Conservation (phyloP, 2,797 vertebrate genomes). For the Spinus pinus region DNA sequence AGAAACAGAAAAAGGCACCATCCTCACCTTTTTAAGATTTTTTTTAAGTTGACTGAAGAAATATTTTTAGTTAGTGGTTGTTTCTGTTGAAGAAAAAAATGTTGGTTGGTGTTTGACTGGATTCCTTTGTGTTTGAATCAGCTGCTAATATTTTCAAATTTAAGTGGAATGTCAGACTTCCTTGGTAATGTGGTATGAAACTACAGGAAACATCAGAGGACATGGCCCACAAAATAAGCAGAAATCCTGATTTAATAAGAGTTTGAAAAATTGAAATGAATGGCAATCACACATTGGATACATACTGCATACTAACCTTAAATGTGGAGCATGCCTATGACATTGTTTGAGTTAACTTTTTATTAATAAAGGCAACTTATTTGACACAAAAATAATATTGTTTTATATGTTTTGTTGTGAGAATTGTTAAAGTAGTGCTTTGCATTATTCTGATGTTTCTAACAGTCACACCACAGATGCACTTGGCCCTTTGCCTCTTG, state of each 20-base stretch:
- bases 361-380: neutral
- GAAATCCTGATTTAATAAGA: neutral
- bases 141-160: neutral
- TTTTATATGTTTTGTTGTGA: neutral
- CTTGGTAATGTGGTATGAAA: neutral
- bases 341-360: neutral
- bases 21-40: neutral
- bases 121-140: slow-evolving; percentile 10
- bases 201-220: neutral
- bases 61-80: neutral
- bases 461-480: slow-evolving; percentile 20
- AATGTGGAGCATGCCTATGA: neutral
- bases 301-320: neutral
- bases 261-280: neutral
- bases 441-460: neutral
- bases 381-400: neutral
- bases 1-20: neutral
- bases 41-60: neutral
- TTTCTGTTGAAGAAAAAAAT: neutral
- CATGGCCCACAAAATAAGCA: neutral
- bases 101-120: neutral
- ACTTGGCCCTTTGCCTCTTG: slow-evolving; percentile 52
- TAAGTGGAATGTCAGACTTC: slow-evolving; percentile 1
- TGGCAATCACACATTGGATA: neutral
- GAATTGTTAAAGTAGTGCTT: neutral